Percentiles rank a stretch among this genome's conserved stretches.
Evolutionary conservation across 2,113 vertebrate species (phyloP).

Genomic region (Salvelinus fontinalis): DNA sequence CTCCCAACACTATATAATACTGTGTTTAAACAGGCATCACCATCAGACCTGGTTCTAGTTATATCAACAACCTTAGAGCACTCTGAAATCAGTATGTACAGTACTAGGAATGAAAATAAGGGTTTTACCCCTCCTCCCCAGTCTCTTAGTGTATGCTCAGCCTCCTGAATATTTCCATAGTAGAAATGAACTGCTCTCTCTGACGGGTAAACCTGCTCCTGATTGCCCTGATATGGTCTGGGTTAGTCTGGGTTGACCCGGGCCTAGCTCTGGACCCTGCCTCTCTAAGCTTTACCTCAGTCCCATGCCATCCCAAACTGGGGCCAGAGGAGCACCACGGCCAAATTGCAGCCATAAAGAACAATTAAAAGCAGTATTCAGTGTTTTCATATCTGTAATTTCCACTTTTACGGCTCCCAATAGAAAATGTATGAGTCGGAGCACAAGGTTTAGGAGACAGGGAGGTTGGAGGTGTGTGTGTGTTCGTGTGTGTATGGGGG

Average conservation of each 20-base stretch:
- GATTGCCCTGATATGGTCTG: neutral
- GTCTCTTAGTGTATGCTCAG: no score
- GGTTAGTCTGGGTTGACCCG: neutral
- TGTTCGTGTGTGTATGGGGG: neutral
- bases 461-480: neutral
- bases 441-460: neutral
- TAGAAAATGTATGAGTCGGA: neutral
- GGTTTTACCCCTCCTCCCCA: neutral
- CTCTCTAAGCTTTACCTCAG: neutral
- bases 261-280: neutral
- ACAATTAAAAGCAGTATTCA: neutral
- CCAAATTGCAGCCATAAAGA: neutral
- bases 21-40: no score
- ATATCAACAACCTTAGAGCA: no score
- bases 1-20: no score
- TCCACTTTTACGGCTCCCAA: conserved; percentile 5
- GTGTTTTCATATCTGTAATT: neutral
- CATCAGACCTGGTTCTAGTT: no score
- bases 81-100: no score
- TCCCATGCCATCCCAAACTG: neutral
- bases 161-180: no score
- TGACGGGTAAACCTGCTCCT: neutral
- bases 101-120: neutral
- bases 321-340: neutral
- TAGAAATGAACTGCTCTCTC: neutral